A percentile compares a stretch with the other conserved stretches of the same genome.
These are phyloP conservation scores for Hesperia comma DNA, from an alignment of 2,888 invertebrate genomes.

Conservation along the genomic window DNA sequence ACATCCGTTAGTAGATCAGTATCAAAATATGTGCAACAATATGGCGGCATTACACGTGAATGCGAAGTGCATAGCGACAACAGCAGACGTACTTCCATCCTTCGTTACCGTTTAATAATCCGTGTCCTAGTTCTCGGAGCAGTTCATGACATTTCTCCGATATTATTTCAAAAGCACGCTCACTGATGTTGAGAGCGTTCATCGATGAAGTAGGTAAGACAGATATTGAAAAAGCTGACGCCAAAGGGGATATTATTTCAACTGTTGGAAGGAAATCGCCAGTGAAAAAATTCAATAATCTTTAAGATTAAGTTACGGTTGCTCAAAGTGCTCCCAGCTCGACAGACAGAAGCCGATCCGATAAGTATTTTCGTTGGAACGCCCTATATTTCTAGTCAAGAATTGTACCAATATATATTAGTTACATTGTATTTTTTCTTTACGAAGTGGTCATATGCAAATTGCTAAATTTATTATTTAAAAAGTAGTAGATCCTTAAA, in stretches of 20 bases:
- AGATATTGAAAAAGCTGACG: constrained; percentile 33
- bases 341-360: neutral
- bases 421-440: neutral
- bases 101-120: constrained; percentile 28
- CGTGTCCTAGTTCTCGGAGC: constrained; percentile 8
- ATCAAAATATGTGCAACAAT: too few species aligned
- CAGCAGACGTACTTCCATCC: neutral
- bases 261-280: constrained; percentile 18
- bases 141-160: constrained; percentile 31
- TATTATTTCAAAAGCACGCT: constrained; percentile 33
- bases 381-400: neutral
- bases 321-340: constrained; percentile 2
- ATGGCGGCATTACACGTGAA: neutral
- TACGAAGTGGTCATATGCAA: too few species aligned
- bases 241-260: constrained; percentile 29
- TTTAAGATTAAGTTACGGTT: constrained; percentile 23
- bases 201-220: constrained; percentile 36
- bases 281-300: constrained; percentile 30
- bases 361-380: constrained; percentile 4
- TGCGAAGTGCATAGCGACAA: neutral
- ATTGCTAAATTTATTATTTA: too few species aligned
- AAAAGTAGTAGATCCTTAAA: too few species aligned
- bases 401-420: neutral
- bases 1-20: too few species aligned
- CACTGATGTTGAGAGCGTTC: constrained; percentile 21